Conservation (phyloP, 2,113 vertebrate genomes). For the Erinaceus europaeus region DNA sequence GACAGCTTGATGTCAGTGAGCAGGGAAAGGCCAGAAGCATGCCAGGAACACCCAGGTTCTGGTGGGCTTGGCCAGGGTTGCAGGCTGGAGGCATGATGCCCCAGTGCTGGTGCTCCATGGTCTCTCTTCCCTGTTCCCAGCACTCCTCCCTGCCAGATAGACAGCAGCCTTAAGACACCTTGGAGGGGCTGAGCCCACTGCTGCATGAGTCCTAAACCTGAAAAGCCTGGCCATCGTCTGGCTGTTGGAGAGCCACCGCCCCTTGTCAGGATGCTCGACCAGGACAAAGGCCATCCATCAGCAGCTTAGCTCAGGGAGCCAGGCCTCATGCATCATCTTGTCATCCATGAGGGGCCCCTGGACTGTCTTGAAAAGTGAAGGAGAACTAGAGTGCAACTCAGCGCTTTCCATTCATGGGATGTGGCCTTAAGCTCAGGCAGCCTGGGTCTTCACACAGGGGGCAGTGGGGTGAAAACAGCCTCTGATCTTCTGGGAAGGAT, state of each 20-base stretch:
- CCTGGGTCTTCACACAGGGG: neutral
- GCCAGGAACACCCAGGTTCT: too few relatives aligned
- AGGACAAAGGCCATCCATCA: slow-evolving; percentile 73
- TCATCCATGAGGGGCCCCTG: slow-evolving; percentile 53
- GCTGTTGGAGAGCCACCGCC: slow-evolving; percentile 71
- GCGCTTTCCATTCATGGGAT: slow-evolving; percentile 58
- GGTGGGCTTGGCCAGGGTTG: too few relatives aligned
- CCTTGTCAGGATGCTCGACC: slow-evolving; percentile 77
- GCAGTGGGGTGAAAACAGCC: neutral
- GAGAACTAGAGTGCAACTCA: slow-evolving; percentile 64
- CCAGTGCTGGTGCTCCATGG: too few relatives aligned
- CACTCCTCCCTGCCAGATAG: slow-evolving; percentile 31
- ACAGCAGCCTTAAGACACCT: neutral
- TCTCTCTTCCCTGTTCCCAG: slow-evolving; percentile 14
- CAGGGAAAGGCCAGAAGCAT: too few relatives aligned
- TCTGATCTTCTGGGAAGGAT: slow-evolving; percentile 18
- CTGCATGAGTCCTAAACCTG: slow-evolving; percentile 60
- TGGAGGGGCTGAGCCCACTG: slow-evolving; percentile 47
- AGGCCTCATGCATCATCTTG: slow-evolving; percentile 70
- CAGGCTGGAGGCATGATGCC: too few relatives aligned
- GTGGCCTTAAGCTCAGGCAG: neutral
- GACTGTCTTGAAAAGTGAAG: slow-evolving; percentile 46
- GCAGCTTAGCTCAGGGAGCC: slow-evolving; percentile 78
- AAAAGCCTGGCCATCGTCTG: slow-evolving; percentile 70
- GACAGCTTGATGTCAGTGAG: too few relatives aligned